Evolutionary conservation across 2,113 vertebrate species (phyloP).

Genomic region (Pao palembangensis): DNA sequence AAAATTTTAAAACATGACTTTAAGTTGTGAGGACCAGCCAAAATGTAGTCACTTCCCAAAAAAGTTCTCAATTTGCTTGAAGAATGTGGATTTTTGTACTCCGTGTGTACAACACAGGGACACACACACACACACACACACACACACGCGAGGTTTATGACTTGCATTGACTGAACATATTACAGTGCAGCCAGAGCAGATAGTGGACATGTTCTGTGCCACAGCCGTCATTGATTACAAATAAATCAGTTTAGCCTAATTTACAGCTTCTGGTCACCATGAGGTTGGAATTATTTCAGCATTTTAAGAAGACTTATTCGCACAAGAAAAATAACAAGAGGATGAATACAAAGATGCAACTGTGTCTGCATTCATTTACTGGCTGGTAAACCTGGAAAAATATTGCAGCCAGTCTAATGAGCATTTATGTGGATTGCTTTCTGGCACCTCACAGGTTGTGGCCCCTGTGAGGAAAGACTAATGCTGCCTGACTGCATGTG

Average conservation of each 20-base stretch:
- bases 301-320: too few relatives aligned
- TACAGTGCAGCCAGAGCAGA: constrained; percentile 16
- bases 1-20: too few relatives aligned
- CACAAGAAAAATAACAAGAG: too few relatives aligned
- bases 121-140: constrained; percentile 2
- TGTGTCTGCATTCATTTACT: too few relatives aligned
- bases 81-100: too few relatives aligned
- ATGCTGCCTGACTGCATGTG: constrained; percentile 25
- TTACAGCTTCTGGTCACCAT: not conserved
- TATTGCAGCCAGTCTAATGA: constrained; percentile 4
- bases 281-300: too few relatives aligned
- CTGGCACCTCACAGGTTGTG: constrained; percentile 20
- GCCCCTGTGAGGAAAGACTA: constrained; percentile 22
- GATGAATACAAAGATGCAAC: too few relatives aligned
- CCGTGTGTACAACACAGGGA: too few relatives aligned
- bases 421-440: constrained; percentile 11
- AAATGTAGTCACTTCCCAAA: too few relatives aligned
- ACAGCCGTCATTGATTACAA: not conserved
- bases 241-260: not conserved
- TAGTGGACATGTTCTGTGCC: constrained; percentile 9
- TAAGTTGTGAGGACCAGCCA: too few relatives aligned
- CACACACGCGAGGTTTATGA: not conserved
- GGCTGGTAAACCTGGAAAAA: not conserved
- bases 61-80: too few relatives aligned
- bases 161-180: constrained; percentile 11